Evolutionary conservation across 2,888 invertebrate genomes (phyloP).

Genomic region (Molorchus minor): DNA sequence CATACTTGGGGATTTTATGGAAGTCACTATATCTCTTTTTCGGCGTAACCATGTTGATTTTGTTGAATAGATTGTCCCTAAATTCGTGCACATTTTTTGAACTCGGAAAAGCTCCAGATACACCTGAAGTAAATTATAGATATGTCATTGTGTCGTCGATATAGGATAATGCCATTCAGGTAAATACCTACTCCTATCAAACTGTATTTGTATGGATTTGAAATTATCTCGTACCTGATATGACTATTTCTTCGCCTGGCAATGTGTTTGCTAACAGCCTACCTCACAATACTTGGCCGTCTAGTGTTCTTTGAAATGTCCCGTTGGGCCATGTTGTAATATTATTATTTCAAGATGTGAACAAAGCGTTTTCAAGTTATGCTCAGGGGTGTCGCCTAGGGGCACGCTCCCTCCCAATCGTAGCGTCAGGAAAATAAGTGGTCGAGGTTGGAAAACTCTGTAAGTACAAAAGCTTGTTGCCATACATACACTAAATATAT

Average conservation of each 20-base stretch:
- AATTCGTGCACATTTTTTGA: conserved; percentile 78
- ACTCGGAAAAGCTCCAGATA: conserved; percentile 80
- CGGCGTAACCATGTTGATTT: conserved; percentile 85
- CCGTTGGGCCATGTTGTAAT: neutral
- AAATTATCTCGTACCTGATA: conserved; percentile 68
- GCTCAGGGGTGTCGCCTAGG: no score
- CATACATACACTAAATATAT: no score
- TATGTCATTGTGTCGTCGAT: neutral
- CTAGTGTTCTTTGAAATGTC: neutral
- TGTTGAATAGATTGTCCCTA: conserved; percentile 75
- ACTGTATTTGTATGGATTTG: no score
- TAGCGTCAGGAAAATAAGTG: no score
- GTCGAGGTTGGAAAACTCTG: no score
- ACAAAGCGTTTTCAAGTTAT: no score
- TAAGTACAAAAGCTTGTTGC: no score
- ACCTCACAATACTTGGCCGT: conserved; percentile 18
- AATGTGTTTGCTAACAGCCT: conserved; percentile 65
- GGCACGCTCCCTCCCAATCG: no score
- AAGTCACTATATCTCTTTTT: conserved; percentile 79
- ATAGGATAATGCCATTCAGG: no score
- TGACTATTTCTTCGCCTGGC: conserved; percentile 72
- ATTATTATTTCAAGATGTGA: no score
- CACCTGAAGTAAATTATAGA: conserved; percentile 38
- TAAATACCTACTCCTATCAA: no score
- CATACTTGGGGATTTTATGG: conserved; percentile 69